These are phyloP conservation scores for Brienomyrus longianalis DNA, from an alignment of 2,113 vertebrate species.

Conservation along the genomic window DNA sequence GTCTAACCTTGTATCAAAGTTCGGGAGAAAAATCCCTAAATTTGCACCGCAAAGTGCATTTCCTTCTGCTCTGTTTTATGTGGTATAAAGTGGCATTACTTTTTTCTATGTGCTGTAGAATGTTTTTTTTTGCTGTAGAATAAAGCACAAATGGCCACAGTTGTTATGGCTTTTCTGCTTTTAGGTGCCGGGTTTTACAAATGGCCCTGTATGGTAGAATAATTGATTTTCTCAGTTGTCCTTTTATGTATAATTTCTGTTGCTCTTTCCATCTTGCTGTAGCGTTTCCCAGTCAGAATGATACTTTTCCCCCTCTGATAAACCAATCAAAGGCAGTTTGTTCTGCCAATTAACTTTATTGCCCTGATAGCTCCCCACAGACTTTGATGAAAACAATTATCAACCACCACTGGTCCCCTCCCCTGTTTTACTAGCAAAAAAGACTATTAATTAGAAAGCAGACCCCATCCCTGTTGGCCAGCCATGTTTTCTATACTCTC, in stretches of 20 bases:
- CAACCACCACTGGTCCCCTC: conserved; percentile 51
- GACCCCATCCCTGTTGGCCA: conserved; percentile 75
- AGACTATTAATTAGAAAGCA: conserved; percentile 83
- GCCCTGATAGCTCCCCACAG: conserved; percentile 98
- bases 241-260: conserved; percentile 65
- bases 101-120: not conserved
- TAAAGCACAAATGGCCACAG: not conserved
- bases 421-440: conserved; percentile 61
- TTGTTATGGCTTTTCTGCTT: not conserved
- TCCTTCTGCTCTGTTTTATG: not conserved
- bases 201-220: conserved; percentile 41
- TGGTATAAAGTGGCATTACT: not conserved
- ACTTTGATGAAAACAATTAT: conserved; percentile 99
- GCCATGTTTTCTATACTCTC: conserved; percentile 80
- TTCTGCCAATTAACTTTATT: conserved; percentile 99
- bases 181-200: not conserved
- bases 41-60: not conserved
- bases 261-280: conserved; percentile 69
- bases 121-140: not conserved
- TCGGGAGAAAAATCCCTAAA: not conserved
- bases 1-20: not conserved
- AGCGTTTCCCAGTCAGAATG: conserved; percentile 77
- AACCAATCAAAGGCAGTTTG: conserved; percentile 85
- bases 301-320: conserved; percentile 74
- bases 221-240: conserved; percentile 63